Evolutionary conservation across 2,113 vertebrate species (phyloP).

Genomic region (Talpa occidentalis): DNA sequence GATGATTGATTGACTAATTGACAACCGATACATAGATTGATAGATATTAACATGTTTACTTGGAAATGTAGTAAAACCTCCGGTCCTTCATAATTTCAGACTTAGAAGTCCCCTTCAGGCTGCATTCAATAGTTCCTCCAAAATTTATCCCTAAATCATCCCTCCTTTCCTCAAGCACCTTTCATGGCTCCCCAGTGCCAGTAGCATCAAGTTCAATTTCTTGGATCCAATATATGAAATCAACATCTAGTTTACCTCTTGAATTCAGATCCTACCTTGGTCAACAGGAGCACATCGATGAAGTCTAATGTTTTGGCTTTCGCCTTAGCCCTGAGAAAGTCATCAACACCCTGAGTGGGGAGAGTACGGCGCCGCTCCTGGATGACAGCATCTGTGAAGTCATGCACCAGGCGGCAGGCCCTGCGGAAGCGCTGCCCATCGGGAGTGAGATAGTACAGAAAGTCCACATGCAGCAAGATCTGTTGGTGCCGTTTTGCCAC

Average conservation of each 20-base stretch:
- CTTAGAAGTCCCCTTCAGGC: too few relatives aligned
- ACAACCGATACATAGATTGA: too few relatives aligned
- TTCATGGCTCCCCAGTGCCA: not conserved
- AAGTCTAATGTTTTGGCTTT: constrained; percentile 88
- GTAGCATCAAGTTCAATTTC: not conserved
- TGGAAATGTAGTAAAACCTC: not conserved
- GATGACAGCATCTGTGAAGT: constrained; percentile 88
- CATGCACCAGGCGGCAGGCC: constrained; percentile 88
- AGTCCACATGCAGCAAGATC: constrained; percentile 84
- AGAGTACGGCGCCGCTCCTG: constrained; percentile 82
- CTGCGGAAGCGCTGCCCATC: constrained; percentile 86
- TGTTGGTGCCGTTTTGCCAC: constrained; percentile 83
- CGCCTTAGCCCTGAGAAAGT: constrained; percentile 65
- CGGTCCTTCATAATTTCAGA: not conserved
- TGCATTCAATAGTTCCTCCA: not conserved
- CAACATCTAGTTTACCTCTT: not conserved
- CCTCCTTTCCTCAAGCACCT: too few relatives aligned
- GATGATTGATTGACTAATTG: too few relatives aligned
- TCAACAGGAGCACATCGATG: constrained; percentile 91
- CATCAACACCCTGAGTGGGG: constrained; percentile 36
- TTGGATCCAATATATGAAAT: not conserved
- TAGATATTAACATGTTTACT: not conserved
- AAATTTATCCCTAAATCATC: not conserved
- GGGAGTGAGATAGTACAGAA: constrained; percentile 86
- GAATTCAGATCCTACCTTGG: constrained; percentile 84